Evolutionary conservation across 2,113 vertebrate genomes (phyloP).

Genomic region (Gobiocypris rarus): DNA sequence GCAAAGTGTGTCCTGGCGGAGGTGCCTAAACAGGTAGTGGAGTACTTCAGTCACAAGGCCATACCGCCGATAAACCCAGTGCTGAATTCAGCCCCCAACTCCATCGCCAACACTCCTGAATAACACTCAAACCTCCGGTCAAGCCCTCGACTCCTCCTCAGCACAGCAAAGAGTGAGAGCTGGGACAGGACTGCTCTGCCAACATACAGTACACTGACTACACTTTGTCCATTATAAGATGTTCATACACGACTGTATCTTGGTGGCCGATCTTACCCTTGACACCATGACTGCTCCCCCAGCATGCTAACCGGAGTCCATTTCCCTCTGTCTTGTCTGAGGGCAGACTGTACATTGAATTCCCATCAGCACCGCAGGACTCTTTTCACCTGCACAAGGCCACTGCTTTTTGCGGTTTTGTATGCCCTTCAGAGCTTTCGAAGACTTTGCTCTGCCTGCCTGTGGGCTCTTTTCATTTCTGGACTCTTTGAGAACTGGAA

Average conservation of each 20-base stretch:
- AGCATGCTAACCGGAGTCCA: slow-evolving; percentile 54
- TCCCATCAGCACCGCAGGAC: slow-evolving; percentile 44
- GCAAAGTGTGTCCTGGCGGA: slow-evolving; percentile 93
- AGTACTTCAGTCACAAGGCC: slow-evolving; percentile 91
- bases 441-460: slow-evolving; percentile 24
- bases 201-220: slow-evolving; percentile 46
- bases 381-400: slow-evolving; percentile 40
- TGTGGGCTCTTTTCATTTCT: slow-evolving; percentile 13
- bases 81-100: slow-evolving; percentile 71
- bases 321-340: neutral
- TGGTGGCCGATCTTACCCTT: slow-evolving; percentile 49
- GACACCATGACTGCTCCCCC: slow-evolving; percentile 59
- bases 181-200: slow-evolving; percentile 34
- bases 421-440: slow-evolving; percentile 37
- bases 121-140: slow-evolving; percentile 62
- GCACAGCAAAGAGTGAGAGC: slow-evolving; percentile 46
- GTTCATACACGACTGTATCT: slow-evolving; percentile 63
- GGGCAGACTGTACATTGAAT: slow-evolving; percentile 38
- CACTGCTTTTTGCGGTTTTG: slow-evolving; percentile 37
- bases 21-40: slow-evolving; percentile 94
- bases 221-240: slow-evolving; percentile 58
- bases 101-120: slow-evolving; percentile 75
- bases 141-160: slow-evolving; percentile 48
- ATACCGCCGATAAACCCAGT: slow-evolving; percentile 81
- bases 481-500: slow-evolving; percentile 21